Base-by-base conservation (phyloP, 92 coral and sea anemone species). In the Zoanthus solanderi region DNA sequence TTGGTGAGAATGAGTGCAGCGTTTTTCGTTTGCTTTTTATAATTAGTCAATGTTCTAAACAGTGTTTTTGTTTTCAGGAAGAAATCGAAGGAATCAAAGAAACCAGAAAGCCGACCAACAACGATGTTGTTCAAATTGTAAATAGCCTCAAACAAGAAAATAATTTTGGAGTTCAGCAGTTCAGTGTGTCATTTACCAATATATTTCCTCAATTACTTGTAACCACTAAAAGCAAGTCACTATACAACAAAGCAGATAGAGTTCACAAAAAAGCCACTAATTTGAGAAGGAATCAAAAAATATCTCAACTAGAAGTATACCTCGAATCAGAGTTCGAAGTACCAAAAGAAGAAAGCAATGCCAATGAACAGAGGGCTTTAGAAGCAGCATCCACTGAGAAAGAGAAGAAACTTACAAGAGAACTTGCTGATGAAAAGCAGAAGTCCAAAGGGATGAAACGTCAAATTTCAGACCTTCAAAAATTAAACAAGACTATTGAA, bases 161-260 rank as follows among this genome's bases (percentile, higher is more conserved):
- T 56, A 42, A 57, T 61, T 58, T 53, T 5, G 53, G 83, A 78
- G 83, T 57, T 15, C 83, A 78, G 57, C 71, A 57, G 83, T 78
- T 78, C 83, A 28, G 31, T 78, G 30, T 78, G 71, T 78, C 71
- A 56, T 78, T 78, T 45, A 56, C 16, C 11, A 42, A 54, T 31
- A 57, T 0, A 78, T 78, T 78, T 5, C 83, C 71, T 14, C 69
- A 78, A 1, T 1, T 78, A 50, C 69, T 29, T 54, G 23, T 56
- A 52, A 14, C 83, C 13, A 31, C 83, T 29, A 78, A 78, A 78
- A 28, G 71, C 71, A 57, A 31, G 48, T 57, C 71, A 0, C 71
- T 78, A 57, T n/a, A 57, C 83, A 78, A 15, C 83, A 78, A 78
- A 78, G 83, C 83, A 78, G 71, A 78, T 13, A 56, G 83, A 78